phyloP scores from a whole-genome alignment of 2,888 invertebrate species.

The Amaurobius ferox region DNA sequence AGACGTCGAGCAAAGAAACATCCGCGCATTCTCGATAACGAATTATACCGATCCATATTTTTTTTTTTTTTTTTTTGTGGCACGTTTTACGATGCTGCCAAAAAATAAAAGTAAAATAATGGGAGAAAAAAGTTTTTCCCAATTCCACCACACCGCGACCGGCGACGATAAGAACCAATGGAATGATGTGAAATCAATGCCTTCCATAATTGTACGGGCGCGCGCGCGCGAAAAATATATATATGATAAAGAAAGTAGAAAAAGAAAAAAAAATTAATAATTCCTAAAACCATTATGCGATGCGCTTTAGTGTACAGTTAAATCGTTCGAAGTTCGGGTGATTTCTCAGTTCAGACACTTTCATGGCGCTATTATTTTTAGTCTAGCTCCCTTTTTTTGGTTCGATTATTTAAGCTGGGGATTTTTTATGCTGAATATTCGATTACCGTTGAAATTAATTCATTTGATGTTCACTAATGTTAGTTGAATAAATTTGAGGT shows the following conservation, averaged over 20 bases:
- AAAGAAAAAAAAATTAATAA: constrained; percentile 68
- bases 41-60: constrained; percentile 4
- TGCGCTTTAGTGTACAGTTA: constrained; percentile 37
- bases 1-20: not conserved
- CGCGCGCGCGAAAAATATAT: constrained; percentile 46
- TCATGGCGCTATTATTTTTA: constrained; percentile 47
- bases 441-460: constrained; percentile 53
- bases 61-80: not conserved
- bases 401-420: not conserved
- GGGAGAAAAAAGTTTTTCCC: constrained; percentile 28
- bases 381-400: not conserved
- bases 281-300: constrained; percentile 69
- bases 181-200: constrained; percentile 70
- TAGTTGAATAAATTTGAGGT: constrained; percentile 1
- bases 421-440: not conserved
- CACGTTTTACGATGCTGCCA: not conserved
- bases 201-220: constrained; percentile 52
- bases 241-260: constrained; percentile 42
- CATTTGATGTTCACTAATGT: not conserved
- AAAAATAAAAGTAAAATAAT: constrained; percentile 25
- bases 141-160: constrained; percentile 35
- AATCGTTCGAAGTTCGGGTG: constrained; percentile 47
- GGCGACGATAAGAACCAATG: constrained; percentile 41
- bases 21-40: constrained; percentile 15
- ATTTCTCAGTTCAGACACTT: constrained; percentile 66